Evolutionary conservation across 2,797 vertebrate species (phyloP).

Genomic region (Staurois parvus): DNA sequence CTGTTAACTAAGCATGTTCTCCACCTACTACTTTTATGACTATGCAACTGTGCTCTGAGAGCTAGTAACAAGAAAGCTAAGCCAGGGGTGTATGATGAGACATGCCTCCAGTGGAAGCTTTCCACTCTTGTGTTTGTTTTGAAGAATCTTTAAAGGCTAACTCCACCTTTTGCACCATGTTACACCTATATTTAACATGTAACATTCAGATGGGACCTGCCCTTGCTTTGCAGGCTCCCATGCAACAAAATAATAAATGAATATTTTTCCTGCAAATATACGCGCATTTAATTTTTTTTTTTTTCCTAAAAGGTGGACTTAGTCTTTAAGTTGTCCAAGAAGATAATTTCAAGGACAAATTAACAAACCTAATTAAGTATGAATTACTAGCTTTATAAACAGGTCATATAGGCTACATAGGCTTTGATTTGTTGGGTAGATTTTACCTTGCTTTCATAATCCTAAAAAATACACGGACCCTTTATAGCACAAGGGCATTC

Average conservation of each 20-base stretch:
- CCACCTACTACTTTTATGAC: constrained; percentile 62
- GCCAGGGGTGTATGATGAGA: not conserved
- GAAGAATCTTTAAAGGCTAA: constrained; percentile 16
- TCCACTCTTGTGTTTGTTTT: not conserved
- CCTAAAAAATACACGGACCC: not conserved
- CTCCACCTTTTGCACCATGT: no score
- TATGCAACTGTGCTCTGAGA: constrained; percentile 69
- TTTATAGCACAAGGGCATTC: not conserved
- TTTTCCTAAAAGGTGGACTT: no score
- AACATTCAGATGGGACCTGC: no score
- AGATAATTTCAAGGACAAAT: constrained; percentile 5
- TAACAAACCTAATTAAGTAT: constrained; percentile 30
- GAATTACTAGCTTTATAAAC: not conserved
- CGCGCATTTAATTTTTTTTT: no score
- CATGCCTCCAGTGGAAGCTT: not conserved
- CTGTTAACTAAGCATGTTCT: constrained; percentile 71
- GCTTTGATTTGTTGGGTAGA: not conserved
- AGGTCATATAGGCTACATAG: not conserved
- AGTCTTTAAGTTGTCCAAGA: not conserved
- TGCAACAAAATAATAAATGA: no score
- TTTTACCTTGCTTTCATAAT: constrained; percentile 15
- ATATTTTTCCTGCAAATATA: no score
- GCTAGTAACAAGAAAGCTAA: constrained; percentile 24
- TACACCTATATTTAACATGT: no score
- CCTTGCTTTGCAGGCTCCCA: no score